Percentiles rank a stretch among this genome's conserved stretches.
phyloP scores from a whole-genome alignment of 2,888 invertebrate species.

The Malthinus flaveolus region DNA sequence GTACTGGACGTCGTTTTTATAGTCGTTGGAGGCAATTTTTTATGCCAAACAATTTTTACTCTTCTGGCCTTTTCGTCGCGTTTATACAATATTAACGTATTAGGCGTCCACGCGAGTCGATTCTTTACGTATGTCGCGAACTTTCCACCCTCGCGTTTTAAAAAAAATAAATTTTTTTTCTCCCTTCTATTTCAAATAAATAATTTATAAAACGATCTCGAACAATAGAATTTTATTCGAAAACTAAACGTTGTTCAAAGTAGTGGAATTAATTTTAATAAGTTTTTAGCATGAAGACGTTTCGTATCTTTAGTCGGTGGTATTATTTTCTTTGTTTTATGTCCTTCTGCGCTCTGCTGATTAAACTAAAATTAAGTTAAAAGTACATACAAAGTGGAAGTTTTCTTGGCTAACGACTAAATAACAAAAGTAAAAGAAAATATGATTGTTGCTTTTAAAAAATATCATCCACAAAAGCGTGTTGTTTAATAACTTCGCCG shows the following conservation, averaged over 20 bases:
- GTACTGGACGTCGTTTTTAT: conserved; percentile 32
- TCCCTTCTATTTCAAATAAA: too few relatives aligned
- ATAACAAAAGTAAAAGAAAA: conserved; percentile 25
- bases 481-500: conserved; percentile 35
- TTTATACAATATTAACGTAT: conserved; percentile 31
- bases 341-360: conserved; percentile 19
- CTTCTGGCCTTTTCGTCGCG: conserved; percentile 32
- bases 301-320: conserved; percentile 11
- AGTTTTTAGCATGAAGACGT: conserved; percentile 7
- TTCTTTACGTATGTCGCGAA: conserved; percentile 26
- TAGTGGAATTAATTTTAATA: conserved; percentile 17
- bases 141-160: conserved; percentile 15
- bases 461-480: conserved; percentile 26
- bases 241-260: conserved; percentile 11
- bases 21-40: conserved; percentile 34
- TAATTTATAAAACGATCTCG: neutral
- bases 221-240: neutral
- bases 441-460: conserved; percentile 36
- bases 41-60: conserved; percentile 31
- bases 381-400: conserved; percentile 20
- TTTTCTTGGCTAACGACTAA: conserved; percentile 11
- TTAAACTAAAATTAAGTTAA: conserved; percentile 29
- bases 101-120: conserved; percentile 27
- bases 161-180: neutral
- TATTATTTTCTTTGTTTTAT: conserved; percentile 18